phyloP scores from a whole-genome alignment of 2,113 vertebrate genomes.

The Psilopsiagon aymara region DNA sequence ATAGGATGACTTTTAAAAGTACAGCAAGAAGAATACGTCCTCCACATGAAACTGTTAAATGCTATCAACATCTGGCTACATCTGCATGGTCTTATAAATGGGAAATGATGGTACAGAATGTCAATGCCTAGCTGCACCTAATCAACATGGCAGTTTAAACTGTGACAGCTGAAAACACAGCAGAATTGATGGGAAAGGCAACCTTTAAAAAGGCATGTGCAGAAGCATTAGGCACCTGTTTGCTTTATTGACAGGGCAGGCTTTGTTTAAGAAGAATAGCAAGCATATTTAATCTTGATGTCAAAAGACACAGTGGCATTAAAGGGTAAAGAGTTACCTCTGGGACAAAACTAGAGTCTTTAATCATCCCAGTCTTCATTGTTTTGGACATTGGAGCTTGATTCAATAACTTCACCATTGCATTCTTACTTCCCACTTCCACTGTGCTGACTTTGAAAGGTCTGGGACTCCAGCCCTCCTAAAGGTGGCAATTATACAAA shows the following conservation, averaged over 20 bases:
- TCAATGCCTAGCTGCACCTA: not conserved
- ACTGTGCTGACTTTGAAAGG: rapidly evolving
- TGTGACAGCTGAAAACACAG: constrained; percentile 24
- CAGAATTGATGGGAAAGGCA: not conserved
- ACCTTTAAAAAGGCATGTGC: constrained; percentile 28
- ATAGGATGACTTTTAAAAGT: not conserved
- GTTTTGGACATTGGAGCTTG: constrained; percentile 22
- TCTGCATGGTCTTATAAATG: not conserved
- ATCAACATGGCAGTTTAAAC: constrained; percentile 6
- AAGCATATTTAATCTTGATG: constrained; percentile 46
- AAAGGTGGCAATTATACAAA: constrained; percentile 48
- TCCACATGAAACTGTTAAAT: not conserved
- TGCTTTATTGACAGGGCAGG: constrained; percentile 22
- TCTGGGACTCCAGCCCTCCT: not conserved
- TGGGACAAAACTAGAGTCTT: constrained; percentile 17
- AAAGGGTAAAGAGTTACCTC: constrained; percentile 45
- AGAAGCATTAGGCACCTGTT: constrained; percentile 44
- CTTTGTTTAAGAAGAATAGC: constrained; percentile 44
- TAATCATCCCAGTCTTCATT: not conserved
- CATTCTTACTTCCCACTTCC: not conserved
- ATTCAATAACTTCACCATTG: not conserved
- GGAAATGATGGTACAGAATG: not conserved
- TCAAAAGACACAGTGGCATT: constrained; percentile 48
- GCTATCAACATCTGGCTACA: not conserved
- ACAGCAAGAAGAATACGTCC: not conserved